These are phyloP conservation scores for Venustaconcha ellipsiformis DNA, from an alignment of 1,140 invertebrate genomes.

Conservation along the genomic window DNA sequence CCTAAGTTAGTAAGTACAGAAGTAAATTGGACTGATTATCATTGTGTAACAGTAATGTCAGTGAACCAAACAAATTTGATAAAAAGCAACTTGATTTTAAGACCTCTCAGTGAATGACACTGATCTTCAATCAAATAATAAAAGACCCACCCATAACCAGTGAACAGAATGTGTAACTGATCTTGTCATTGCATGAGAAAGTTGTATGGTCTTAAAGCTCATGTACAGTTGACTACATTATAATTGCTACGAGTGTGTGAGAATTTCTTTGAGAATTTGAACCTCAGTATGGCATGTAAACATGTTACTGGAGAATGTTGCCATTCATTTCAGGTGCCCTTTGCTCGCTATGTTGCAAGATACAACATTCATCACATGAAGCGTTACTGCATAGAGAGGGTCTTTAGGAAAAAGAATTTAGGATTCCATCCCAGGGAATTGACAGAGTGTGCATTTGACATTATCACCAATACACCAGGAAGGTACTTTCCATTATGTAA, in stretches of 20 bases:
- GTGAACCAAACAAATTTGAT: too few species aligned
- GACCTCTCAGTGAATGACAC: too few species aligned
- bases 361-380: conserved; percentile 83
- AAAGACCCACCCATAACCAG: too few species aligned
- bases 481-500: conserved; percentile 22
- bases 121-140: too few species aligned
- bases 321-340: conserved; percentile 72
- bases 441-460: conserved; percentile 94
- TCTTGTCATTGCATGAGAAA: too few species aligned
- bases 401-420: conserved; percentile 84
- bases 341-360: conserved; percentile 87
- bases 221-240: too few species aligned
- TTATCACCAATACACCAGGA: conserved; percentile 77
- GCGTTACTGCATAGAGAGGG: conserved; percentile 86
- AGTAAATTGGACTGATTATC: too few species aligned
- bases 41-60: too few species aligned
- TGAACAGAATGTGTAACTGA: too few species aligned
- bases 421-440: conserved; percentile 90
- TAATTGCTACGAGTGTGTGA: not conserved
- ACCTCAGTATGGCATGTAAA: not conserved
- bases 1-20: too few species aligned
- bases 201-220: too few species aligned
- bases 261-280: not conserved
- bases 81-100: too few species aligned
- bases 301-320: not conserved